A percentile compares a stretch with the other conserved stretches of the same genome.
phyloP scores from a whole-genome alignment of 1,140 invertebrate species.

The Teleopsis dalmanni region DNA sequence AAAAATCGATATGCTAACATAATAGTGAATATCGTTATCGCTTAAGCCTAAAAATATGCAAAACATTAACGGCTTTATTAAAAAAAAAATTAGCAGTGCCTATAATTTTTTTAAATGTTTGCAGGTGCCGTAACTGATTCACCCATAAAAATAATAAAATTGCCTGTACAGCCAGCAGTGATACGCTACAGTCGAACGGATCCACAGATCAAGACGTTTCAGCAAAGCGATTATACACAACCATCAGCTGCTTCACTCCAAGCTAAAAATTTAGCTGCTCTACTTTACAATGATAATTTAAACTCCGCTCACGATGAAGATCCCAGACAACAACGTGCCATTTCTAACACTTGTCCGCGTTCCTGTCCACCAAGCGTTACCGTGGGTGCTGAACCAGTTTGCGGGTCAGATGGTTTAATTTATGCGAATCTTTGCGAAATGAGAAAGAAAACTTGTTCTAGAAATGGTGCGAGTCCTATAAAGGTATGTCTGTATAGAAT shows the following conservation, averaged over 20 bases:
- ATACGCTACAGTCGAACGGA: conserved; percentile 34
- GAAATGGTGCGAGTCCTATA: conserved; percentile 52
- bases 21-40: too few species aligned
- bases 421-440: conserved; percentile 87
- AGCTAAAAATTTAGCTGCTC: conserved; percentile 2
- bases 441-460: conserved; percentile 84
- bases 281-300: not conserved
- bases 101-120: too few species aligned
- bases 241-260: not conserved
- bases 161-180: conserved; percentile 35
- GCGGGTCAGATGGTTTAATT: conserved; percentile 77
- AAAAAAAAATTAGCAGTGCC: too few species aligned
- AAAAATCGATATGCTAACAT: too few species aligned
- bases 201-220: conserved; percentile 16
- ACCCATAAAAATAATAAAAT: conserved; percentile 36
- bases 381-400: conserved; percentile 70
- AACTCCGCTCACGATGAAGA: conserved; percentile 1
- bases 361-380: conserved; percentile 62
- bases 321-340: conserved; percentile 27
- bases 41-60: too few species aligned
- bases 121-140: conserved; percentile 29
- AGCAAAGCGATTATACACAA: not conserved
- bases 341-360: conserved; percentile 55
- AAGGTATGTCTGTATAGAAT: conserved; percentile 17
- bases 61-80: too few species aligned